These are phyloP conservation scores for Cynocephalus volans DNA, from an alignment of 2,113 vertebrate species.

Conservation along the genomic window DNA sequence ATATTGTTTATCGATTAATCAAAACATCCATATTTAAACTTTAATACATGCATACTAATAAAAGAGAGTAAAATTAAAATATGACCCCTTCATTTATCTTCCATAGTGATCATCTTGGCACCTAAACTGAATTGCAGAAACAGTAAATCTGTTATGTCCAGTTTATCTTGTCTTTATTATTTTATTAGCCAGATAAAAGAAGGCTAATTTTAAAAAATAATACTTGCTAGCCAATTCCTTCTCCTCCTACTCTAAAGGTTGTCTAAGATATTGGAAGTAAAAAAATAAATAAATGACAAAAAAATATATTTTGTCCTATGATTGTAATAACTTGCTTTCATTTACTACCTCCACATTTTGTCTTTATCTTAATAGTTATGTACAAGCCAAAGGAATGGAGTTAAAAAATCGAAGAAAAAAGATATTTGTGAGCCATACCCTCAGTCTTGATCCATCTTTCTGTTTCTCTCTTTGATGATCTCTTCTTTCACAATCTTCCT, in stretches of 20 bases:
- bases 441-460: background rate
- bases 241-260: background rate
- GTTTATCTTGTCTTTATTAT: background rate
- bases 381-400: background rate
- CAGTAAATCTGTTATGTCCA: background rate
- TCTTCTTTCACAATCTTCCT: background rate
- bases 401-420: background rate
- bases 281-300: background rate
- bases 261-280: background rate
- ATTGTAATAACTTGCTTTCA: background rate
- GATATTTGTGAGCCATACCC: background rate
- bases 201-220: background rate
- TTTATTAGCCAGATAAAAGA: background rate
- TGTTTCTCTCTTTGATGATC: background rate
- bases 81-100: background rate
- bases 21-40: background rate
- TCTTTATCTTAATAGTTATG: background rate
- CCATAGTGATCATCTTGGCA: background rate
- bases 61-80: constrained; percentile 40
- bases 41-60: background rate
- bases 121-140: background rate
- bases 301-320: background rate
- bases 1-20: background rate
- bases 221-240: background rate
- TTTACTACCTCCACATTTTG: background rate